Evolutionary conservation across 2,113 vertebrate species (phyloP), one percentile per base, ranked within the genome.

Genomic region (Ardeotis arabs): DNA sequence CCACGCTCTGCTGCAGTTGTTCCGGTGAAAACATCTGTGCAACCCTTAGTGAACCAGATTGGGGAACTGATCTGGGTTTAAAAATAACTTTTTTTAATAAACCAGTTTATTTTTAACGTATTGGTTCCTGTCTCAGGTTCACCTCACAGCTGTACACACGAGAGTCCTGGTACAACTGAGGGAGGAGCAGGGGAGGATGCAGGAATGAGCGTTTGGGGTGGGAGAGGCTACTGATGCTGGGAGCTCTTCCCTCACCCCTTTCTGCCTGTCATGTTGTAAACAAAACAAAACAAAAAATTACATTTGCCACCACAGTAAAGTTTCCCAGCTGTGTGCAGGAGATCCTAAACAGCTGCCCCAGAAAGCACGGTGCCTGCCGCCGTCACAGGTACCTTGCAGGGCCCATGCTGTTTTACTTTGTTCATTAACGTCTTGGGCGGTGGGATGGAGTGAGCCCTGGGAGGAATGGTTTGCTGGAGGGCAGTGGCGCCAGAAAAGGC

Each of bases 51-150:
- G 81, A 96, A 63, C n/a, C 16, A 59, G 70, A 35, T 0, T 76
- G 90, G 58, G 68, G 75, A 80, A 66, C 79, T 58, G 92, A 91
- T 63, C 70, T 29, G 55, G 14, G 16, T 33, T 94, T 93, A 90
- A 95, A 94, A 93, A 95, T 94, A 96, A 44, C 68, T 64, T 58
- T 90, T 87, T 93, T 31, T 6, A 73, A 90, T 82, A 85, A 93
- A 91, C 70, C 14, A 8, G 23, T 78, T 93, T 96, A 97, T 95
- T 95, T 96, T 95, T 95, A 95, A 90, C 29, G 0, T 59, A 44
- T 45, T 85, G 29, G 67, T 96, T 96, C 92, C 90, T 87, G 88
- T 94, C 75, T 95, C 39, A 19, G 35, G 79, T 87, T 96, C 74
- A 76, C 3, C 84, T 80, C 77, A 5, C 73, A 35, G 2, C 64